A percentile compares a stretch with the other conserved stretches of the same genome.
Evolutionary conservation across 2,888 invertebrate species (phyloP).

Genomic region (Hoplodrina blanda): DNA sequence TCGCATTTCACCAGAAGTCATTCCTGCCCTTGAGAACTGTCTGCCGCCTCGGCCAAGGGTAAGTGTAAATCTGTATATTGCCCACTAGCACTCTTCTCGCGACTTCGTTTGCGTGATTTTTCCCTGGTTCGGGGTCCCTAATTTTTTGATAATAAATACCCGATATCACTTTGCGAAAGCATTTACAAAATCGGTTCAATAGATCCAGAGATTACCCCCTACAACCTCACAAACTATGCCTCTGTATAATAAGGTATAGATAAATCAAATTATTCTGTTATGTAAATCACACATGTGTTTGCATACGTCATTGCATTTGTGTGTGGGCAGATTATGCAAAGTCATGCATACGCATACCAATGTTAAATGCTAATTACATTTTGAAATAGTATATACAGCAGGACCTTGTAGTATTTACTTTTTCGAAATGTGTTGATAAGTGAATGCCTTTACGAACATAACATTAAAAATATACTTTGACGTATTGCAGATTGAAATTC

Average conservation of each 20-base stretch:
- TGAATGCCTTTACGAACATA: neutral
- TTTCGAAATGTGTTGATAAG: no score
- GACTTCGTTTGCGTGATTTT: no score
- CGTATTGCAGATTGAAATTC: slow-evolving; percentile 88
- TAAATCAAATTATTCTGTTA: slow-evolving; percentile 12
- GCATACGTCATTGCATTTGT: slow-evolving; percentile 11
- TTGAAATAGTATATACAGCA: slow-evolving; percentile 7
- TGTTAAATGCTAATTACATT: slow-evolving; percentile 16
- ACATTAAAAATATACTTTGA: neutral
- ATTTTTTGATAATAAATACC: no score
- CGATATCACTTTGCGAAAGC: no score
- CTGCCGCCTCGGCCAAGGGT: slow-evolving; percentile 93
- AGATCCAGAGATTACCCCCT: no score
- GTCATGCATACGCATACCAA: slow-evolving; percentile 27
- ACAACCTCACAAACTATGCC: no score
- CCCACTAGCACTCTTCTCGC: neutral
- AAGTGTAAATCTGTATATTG: slow-evolving; percentile 66
- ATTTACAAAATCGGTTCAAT: no score
- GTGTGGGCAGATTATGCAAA: slow-evolving; percentile 17
- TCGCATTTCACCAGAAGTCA: slow-evolving; percentile 92
- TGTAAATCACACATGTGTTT: slow-evolving; percentile 8
- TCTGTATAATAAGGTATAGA: no score
- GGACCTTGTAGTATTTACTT: no score
- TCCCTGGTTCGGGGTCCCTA: no score
- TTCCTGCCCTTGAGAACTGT: slow-evolving; percentile 94